phyloP scores from a whole-genome alignment of 2,888 invertebrate species.

The Atrina japonica region DNA sequence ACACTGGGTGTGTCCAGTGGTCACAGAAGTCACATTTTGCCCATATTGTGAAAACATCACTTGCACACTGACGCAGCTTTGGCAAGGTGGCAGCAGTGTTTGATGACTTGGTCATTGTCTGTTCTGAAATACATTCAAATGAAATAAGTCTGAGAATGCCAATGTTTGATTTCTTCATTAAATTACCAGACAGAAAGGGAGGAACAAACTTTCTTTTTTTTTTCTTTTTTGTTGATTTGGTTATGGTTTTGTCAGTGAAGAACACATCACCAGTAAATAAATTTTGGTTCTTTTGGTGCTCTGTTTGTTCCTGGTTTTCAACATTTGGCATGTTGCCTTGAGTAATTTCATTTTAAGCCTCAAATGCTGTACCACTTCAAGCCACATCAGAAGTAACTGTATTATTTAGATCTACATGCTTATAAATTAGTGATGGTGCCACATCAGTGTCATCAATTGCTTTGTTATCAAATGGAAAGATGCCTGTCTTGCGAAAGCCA shows the following conservation, averaged over 20 bases:
- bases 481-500: conserved; percentile 44
- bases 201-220: conserved; percentile 28
- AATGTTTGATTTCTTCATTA: conserved; percentile 24
- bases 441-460: conserved; percentile 14
- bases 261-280: neutral
- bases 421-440: conserved; percentile 25
- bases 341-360: too few relatives aligned
- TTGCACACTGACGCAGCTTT: neutral
- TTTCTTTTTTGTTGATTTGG: conserved; percentile 2
- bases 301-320: neutral
- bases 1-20: conserved; percentile 34
- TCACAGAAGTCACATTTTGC: conserved; percentile 32
- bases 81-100: too few relatives aligned
- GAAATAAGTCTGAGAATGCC: conserved; percentile 17
- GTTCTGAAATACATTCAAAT: neutral
- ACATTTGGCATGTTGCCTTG: too few relatives aligned
- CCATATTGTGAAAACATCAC: conserved; percentile 24
- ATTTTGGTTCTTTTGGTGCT: neutral
- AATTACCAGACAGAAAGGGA: conserved; percentile 31
- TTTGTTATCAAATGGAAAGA: conserved; percentile 38
- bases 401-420: too few relatives aligned
- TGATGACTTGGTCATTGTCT: neutral
- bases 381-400: neutral
- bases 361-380: too few relatives aligned
- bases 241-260: conserved; percentile 12